Base-by-base conservation (phyloP, 2,888 invertebrate genomes). In the Meloe dianella region DNA sequence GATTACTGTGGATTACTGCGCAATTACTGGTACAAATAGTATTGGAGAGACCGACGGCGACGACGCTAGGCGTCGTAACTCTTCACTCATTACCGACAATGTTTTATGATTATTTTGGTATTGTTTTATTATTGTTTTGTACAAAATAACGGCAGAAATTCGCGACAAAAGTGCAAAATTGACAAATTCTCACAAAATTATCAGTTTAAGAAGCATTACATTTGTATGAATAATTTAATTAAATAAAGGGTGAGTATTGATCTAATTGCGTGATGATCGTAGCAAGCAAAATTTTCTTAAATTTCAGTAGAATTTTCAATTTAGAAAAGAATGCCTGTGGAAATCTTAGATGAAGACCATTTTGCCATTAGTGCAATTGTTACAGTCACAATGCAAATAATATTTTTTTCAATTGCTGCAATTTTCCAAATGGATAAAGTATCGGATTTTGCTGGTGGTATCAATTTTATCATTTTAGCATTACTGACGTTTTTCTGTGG, bases 391-490 rank as follows among this genome's bases (percentile, higher is more conserved):
- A 90, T 95, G 92, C 96, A 96, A 85, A 86, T 96, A 63, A 86
- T 94, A 62, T 96, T 96, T 85, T 96, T 96, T 84, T 87, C 91
- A 47, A 89, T 96, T 74, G 95, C 95, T 54, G 92, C 94, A 6
- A 88, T 91, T 64, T 92, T 94, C 75, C 93, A 95, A 83, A 90
- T 93, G 85, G 96, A 96, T 82, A 95, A 96, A 85, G 87, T 96
- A 65, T 94, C 96, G 0, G 96, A 97, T 84, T 95, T 96, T 85
- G 96, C 96, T 68, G 95, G 96, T 9, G 96, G 96, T 65, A 92
- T 93, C 64, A 96, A 96, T 85, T 97, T 97, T 83, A 93, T 96
- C 73, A 92, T 95, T 63, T 88, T 96, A 73, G 95, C 96, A 9
- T 83, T 96, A 69, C 85, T 96, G 57, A 96, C 96, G 30, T 95